Conservation (phyloP, 2,113 vertebrate species). For the Sarotherodon lohbergeri region DNA sequence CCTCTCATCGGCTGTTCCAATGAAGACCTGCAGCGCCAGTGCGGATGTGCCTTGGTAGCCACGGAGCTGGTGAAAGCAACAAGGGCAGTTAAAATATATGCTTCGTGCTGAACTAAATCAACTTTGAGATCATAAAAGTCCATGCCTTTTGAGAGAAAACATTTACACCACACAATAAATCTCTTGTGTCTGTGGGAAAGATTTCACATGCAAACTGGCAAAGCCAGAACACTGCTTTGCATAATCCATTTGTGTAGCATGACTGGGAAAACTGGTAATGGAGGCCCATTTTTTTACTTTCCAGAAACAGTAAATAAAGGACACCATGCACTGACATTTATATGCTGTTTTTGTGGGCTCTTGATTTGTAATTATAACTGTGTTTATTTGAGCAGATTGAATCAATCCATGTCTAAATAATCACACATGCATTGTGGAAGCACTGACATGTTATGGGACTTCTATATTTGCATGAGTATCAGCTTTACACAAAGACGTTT, state of each 20-base stretch:
- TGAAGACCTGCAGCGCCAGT: slow-evolving; percentile 91
- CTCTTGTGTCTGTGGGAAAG: not conserved
- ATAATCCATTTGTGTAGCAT: not conserved
- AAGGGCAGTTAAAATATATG: not conserved
- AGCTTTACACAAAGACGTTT: not conserved
- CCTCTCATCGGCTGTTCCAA: slow-evolving; percentile 91
- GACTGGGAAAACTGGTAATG: not conserved
- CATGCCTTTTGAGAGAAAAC: not conserved
- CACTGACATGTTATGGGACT: not conserved
- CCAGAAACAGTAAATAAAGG: not conserved
- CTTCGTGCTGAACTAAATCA: not conserved
- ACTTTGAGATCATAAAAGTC: not conserved
- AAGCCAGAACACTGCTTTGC: slow-evolving; percentile 14
- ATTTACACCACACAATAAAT: not conserved
- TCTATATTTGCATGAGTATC: slow-evolving; percentile 33
- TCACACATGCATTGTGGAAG: not conserved
- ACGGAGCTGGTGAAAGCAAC: slow-evolving; percentile 73
- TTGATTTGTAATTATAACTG: not conserved
- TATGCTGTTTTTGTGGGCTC: not conserved
- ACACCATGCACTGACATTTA: not conserved
- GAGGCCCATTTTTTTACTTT: not conserved
- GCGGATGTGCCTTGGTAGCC: slow-evolving; percentile 88
- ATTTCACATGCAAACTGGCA: not conserved
- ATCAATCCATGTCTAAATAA: not conserved
- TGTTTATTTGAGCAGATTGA: not conserved